A percentile compares a stretch with the other conserved stretches of the same genome.
phyloP scores from a whole-genome alignment of 2,113 vertebrate genomes.

The Rutilus rutilus region DNA sequence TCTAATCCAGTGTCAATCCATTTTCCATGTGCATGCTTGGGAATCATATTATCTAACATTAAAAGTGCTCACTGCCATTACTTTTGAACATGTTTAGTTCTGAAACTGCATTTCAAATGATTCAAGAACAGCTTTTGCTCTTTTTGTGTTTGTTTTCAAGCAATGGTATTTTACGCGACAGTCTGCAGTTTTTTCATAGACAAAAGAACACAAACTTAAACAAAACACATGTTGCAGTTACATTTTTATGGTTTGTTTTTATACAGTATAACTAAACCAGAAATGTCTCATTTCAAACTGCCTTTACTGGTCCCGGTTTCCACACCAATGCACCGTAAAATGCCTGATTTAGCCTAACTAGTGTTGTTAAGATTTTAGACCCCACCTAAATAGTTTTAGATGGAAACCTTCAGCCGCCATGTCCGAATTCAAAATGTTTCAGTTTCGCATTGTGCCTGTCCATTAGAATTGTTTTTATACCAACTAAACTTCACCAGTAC shows the following conservation, averaged over 20 bases:
- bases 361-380: slow-evolving; percentile 19
- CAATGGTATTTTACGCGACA: neutral
- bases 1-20: neutral
- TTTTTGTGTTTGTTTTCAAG: neutral
- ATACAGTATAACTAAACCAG: neutral
- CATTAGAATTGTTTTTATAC: neutral
- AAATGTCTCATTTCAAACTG: neutral
- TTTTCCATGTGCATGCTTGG: neutral
- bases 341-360: slow-evolving; percentile 17
- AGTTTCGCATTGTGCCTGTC: neutral
- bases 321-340: slow-evolving; percentile 10
- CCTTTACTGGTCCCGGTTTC: neutral
- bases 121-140: neutral
- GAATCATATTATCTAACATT: neutral
- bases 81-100: neutral
- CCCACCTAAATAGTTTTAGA: slow-evolving; percentile 25
- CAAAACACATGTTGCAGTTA: neutral
- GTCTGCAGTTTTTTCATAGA: neutral
- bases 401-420: neutral
- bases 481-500: neutral
- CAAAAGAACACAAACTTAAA: neutral
- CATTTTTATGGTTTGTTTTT: slow-evolving; percentile 7
- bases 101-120: neutral
- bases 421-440: neutral
- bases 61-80: neutral